Base-by-base conservation (phyloP, 1,140 invertebrate species). In the Penaeus chinensis region DNA sequence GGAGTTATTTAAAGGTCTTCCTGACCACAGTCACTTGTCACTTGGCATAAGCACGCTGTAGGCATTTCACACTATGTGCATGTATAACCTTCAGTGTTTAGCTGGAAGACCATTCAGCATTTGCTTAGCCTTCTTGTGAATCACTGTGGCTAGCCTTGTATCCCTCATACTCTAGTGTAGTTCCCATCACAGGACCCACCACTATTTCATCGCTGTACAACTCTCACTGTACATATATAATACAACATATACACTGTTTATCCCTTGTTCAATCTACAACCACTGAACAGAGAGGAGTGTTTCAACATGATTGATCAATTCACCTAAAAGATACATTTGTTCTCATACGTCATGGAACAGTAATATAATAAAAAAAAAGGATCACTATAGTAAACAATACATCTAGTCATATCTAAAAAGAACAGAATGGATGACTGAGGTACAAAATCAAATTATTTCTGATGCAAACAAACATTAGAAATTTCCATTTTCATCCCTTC, bases 41-140 rank as follows among this genome's bases (percentile, higher is more conserved):
- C 54, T 16, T 69, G 16, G 42, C 32, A 66, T 18, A 27, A 22
- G 24, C 18, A 47, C 18, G 37, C 27, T 47, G 37, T 18, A n/a
- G 63, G 24, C 27, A 47, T n/a, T 65, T 66, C 81, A 82, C 47
- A 66, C 42, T 16, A 82, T 61, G 37, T 84, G 65, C 54, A 62
- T 76, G 71, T 54, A 74, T 60, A 27, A 60, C 79, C 80, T 63
- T 54, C 80, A 66, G n/a, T 77, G 63, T 32, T 77, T 63, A 66
- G 86, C 60, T 87, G 86, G 86, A 87, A 87, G 86, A 87, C 86
- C 74, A 62, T 77, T 76, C 86, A 87, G 86, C 62, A 32, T 82
- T 83, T 80, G 86, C 81, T 77, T 78, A 65, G 63, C 84, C 76
- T 42, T 74, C 42, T 18, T 27, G 24, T 74, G 42, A 32, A 74